Base-by-base conservation (phyloP, 2,888 invertebrate genomes). In the Epinotia brunnichana region DNA sequence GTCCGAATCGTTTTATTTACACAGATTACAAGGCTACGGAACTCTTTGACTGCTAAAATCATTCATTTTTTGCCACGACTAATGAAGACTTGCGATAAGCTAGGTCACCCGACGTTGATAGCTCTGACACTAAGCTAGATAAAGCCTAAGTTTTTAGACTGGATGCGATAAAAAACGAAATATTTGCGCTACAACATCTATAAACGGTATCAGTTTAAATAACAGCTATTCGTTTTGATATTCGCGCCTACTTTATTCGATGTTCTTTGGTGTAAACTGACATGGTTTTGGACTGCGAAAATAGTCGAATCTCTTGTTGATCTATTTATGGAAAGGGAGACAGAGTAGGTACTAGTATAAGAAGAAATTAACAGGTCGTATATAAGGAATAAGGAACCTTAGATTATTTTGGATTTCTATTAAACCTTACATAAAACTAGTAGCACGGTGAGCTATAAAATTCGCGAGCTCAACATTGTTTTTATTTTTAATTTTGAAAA, bases 141-240 rank as follows among this genome's bases (percentile, higher is more conserved):
- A 85, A 83, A 79, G 79, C 79, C 82, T 84, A 87, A 87, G 81
- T 83, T 82, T 87, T 89, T 87, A 88, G 87, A 86, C 84, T 81
- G 84, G 78, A 15, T 41, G 41, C 59, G 74, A 74, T 74, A 74
- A 74, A 68, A 63, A 44, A 63, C 24, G 73, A 63, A 68, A 72
- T 67, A 63, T 73, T 61, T 76, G 69, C 51, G 63, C 75, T 81
- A 80, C 79, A 79, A 78, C 76, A 24, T 39, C 41, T 66, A 70
- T 56, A 70, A 64, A 64, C 24, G 54, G 41, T 72, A 72, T 72
- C 67, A 62, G 56, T 15, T 53, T 54, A 48, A 21, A 66, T 53
- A 29, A 72, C 21, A 39, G 51, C 51, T 51, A 17, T 41, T 21
- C 21, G 35, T 15, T 68, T 17, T 19, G 53, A 59, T 60, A 59